Conservation (phyloP, 2,113 vertebrate genomes). For the Boulengeromyrus knoepffleri region DNA sequence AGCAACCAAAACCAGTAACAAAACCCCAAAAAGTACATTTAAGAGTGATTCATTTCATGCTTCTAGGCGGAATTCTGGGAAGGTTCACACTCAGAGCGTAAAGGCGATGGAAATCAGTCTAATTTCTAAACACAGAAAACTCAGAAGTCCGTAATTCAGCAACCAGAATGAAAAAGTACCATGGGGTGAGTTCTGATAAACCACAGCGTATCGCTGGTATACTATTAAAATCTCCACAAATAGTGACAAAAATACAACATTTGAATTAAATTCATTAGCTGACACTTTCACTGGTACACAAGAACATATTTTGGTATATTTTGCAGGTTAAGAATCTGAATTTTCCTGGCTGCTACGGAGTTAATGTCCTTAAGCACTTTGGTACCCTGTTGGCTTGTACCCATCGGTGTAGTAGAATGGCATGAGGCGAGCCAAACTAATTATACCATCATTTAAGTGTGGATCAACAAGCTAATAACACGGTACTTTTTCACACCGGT, state of each 20-base stretch:
- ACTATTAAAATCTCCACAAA: neutral
- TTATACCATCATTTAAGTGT: neutral
- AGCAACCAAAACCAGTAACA: neutral
- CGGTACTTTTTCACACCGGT: neutral
- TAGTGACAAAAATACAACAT: neutral
- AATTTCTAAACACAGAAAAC: neutral
- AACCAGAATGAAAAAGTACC: neutral
- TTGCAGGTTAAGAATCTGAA: neutral
- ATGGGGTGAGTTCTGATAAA: neutral
- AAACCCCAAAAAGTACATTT: neutral
- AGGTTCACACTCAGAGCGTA: neutral
- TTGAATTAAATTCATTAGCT: neutral
- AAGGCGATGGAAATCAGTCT: neutral
- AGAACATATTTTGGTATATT: neutral
- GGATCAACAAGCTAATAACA: neutral
- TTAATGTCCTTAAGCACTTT: neutral
- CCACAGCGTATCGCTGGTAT: neutral
- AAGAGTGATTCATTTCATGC: neutral
- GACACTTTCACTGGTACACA: neutral
- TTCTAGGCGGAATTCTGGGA: neutral
- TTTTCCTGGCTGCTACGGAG: neutral
- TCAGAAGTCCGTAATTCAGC: neutral
- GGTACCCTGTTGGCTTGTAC: neutral
- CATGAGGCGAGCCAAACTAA: neutral
- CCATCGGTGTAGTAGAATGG: neutral